A percentile compares a stretch with the other conserved stretches of the same genome.
These are phyloP conservation scores for Rotaria socialis DNA, from an alignment of 2,888 invertebrate genomes.

Conservation along the genomic window DNA sequence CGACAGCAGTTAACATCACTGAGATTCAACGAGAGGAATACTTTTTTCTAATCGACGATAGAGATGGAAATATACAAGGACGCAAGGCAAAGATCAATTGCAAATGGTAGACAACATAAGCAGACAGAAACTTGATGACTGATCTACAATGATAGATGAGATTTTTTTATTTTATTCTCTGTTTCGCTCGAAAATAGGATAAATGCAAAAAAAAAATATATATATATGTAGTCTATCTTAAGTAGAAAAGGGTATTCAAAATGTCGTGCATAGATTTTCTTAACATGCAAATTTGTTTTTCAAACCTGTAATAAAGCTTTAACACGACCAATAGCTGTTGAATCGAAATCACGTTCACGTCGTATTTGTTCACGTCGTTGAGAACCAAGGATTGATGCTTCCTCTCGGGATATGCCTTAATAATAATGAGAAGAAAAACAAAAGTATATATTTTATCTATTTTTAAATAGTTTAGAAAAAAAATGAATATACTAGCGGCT, in stretches of 20 bases:
- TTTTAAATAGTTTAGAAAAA: too few relatives aligned
- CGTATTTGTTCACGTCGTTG: slow-evolving; percentile 45
- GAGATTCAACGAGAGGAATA: not conserved
- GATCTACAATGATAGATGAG: not conserved
- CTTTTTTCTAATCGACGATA: not conserved
- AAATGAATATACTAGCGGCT: slow-evolving; percentile 5
- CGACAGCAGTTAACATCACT: not conserved
- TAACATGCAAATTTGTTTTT: not conserved
- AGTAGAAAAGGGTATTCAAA: not conserved
- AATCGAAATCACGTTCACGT: slow-evolving; percentile 41
- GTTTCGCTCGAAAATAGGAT: not conserved
- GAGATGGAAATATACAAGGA: not conserved
- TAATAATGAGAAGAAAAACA: not conserved
- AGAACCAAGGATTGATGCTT: slow-evolving; percentile 43
- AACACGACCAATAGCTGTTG: slow-evolving; percentile 10
- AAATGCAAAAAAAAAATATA: too few relatives aligned
- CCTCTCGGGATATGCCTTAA: slow-evolving; percentile 44
- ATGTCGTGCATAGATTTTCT: not conserved
- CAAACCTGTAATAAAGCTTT: slow-evolving; percentile 24
- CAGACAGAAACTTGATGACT: not conserved
- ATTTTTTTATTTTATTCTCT: not conserved
- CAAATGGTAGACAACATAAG: not conserved
- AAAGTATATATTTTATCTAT: too few relatives aligned
- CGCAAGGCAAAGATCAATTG: not conserved
- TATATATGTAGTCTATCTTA: too few relatives aligned